phyloP scores from a whole-genome alignment of 1,140 invertebrate species.

The Danaus plexippus region DNA sequence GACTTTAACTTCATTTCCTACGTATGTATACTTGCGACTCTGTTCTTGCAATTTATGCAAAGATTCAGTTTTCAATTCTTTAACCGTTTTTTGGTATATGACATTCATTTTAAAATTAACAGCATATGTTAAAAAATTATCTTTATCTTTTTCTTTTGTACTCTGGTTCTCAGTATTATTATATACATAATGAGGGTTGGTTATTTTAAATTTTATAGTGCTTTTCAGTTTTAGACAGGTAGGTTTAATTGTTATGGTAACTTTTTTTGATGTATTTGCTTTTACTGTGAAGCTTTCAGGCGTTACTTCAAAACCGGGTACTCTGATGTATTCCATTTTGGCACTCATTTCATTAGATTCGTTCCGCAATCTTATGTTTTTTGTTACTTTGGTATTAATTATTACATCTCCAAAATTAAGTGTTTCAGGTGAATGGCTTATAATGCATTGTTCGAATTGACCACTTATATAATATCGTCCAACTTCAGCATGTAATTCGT shows the following conservation, averaged over 20 bases:
- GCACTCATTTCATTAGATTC: conserved; percentile 39
- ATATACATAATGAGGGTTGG: conserved; percentile 34
- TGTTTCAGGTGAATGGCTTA: conserved; percentile 42
- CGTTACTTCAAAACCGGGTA: conserved; percentile 36
- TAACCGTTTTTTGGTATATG: conserved; percentile 25
- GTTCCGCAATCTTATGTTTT: conserved; percentile 43
- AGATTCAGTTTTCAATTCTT: conserved; percentile 36
- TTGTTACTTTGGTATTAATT: conserved; percentile 39
- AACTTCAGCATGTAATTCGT: conserved; percentile 55
- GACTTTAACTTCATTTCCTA: conserved; percentile 32
- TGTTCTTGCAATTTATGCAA: conserved; percentile 45
- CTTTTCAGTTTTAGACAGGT: conserved; percentile 38
- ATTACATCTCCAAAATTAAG: conserved; percentile 48
- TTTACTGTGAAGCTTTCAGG: conserved; percentile 39
- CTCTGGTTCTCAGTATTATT: conserved; percentile 8
- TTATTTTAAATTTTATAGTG: conserved; percentile 40
- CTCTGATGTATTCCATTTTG: conserved; percentile 40
- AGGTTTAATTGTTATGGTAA: conserved; percentile 42
- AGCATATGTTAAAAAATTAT: conserved; percentile 41
- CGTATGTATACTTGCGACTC: conserved; percentile 42
- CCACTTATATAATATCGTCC: conserved; percentile 58
- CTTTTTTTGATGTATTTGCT: conserved; percentile 39
- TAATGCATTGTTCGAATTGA: conserved; percentile 46
- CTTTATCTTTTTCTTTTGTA: conserved; percentile 14
- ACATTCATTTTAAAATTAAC: conserved; percentile 37